These are phyloP conservation scores for Drosophila leontia DNA, from an alignment of 1,140 invertebrate species.

Conservation along the genomic window DNA sequence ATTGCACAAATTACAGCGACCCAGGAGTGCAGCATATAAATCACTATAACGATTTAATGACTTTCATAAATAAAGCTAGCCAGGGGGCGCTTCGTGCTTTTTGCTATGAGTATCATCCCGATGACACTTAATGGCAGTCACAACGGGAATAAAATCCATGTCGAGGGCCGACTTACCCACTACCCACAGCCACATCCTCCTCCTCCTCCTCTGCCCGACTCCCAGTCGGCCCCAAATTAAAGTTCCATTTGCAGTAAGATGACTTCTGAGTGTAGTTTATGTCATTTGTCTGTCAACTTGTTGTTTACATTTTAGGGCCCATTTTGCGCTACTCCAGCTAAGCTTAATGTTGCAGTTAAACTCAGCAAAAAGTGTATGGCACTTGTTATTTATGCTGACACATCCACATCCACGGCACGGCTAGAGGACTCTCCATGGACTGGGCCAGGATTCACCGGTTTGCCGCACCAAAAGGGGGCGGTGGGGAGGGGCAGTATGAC, in stretches of 20 bases:
- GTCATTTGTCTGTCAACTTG: slow-evolving; percentile 45
- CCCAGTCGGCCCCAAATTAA: slow-evolving; percentile 27
- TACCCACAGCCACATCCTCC: too few species aligned
- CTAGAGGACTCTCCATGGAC: slow-evolving; percentile 29
- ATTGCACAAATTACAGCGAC: slow-evolving; percentile 9
- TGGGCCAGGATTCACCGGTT: neutral
- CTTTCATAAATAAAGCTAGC: slow-evolving; percentile 42
- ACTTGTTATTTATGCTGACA: slow-evolving; percentile 46
- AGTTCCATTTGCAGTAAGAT: slow-evolving; percentile 41
- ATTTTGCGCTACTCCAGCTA: slow-evolving; percentile 44
- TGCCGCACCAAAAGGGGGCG: neutral
- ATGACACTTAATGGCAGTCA: slow-evolving; percentile 39
- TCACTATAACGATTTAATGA: slow-evolving; percentile 36
- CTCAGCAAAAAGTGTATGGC: slow-evolving; percentile 37
- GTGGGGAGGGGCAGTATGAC: neutral
- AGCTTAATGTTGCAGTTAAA: slow-evolving; percentile 46
- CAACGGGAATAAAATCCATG: slow-evolving; percentile 40
- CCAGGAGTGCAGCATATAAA: slow-evolving; percentile 15
- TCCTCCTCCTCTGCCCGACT: neutral
- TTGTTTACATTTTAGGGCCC: slow-evolving; percentile 50
- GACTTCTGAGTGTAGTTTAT: slow-evolving; percentile 47
- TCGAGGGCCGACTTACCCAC: slow-evolving; percentile 14
- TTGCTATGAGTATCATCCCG: slow-evolving; percentile 11
- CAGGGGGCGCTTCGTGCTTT: neutral
- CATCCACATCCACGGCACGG: slow-evolving; percentile 14